phyloP scores from a whole-genome alignment of 2,113 vertebrate species.

The Chauna torquata region DNA sequence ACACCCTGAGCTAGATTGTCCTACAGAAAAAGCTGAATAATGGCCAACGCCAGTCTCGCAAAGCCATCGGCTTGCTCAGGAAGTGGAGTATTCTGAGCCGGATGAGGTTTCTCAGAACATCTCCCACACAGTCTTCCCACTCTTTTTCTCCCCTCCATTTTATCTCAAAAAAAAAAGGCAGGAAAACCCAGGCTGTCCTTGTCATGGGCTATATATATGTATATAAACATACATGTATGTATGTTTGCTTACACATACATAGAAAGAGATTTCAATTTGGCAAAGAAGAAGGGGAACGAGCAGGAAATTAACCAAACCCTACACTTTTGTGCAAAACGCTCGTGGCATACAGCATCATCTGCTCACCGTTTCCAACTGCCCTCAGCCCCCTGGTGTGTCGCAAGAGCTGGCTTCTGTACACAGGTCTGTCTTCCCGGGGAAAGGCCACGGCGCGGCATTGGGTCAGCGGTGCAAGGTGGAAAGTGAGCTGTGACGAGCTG shows the following conservation, averaged over 20 bases:
- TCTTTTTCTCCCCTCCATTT: neutral
- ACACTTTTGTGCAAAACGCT: neutral
- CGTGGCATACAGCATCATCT: neutral
- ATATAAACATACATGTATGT: neutral
- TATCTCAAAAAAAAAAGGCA: neutral
- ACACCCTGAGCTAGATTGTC: neutral
- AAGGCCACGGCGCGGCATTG: neutral
- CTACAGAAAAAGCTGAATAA: neutral
- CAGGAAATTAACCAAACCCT: neutral
- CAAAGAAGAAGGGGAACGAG: neutral
- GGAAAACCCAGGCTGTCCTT: neutral
- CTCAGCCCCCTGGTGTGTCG: neutral
- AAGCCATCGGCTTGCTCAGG: neutral
- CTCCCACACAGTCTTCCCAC: neutral
- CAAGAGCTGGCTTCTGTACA: neutral
- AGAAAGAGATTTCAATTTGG: neutral
- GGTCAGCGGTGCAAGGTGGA: no score
- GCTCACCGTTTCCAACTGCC: neutral
- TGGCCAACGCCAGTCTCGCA: neutral
- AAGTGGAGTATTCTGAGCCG: neutral
- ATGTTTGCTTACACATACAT: fast-evolving
- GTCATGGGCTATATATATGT: neutral
- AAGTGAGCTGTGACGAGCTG: no score
- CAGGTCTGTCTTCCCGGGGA: neutral
- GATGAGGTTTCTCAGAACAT: neutral